Conservation (phyloP, 2,113 vertebrate genomes). For the Nothobranchius furzeri region DNA sequence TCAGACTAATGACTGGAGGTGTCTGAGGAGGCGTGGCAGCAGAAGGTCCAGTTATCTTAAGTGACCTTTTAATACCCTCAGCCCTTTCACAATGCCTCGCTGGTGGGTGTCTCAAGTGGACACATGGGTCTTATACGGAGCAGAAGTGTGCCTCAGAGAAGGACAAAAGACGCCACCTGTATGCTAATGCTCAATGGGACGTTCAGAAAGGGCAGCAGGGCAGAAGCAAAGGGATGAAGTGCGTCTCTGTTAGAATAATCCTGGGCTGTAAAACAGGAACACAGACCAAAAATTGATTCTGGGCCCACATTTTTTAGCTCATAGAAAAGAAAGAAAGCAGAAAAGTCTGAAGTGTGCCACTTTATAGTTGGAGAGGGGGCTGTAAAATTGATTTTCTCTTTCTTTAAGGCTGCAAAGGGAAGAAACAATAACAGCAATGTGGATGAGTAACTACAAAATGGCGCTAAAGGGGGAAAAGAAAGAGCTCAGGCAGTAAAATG, state of each 20-base stretch:
- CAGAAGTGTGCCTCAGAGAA: slow-evolving; percentile 61
- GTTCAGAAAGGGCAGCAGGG: slow-evolving; percentile 17
- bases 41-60: slow-evolving; percentile 74
- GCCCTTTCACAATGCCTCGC: slow-evolving; percentile 38
- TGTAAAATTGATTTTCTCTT: slow-evolving; percentile 78
- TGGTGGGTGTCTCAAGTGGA: slow-evolving; percentile 44
- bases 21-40: slow-evolving; percentile 64
- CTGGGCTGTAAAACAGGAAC: slow-evolving; percentile 44
- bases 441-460: slow-evolving; percentile 40
- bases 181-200: slow-evolving; percentile 70
- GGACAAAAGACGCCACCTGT: slow-evolving; percentile 72
- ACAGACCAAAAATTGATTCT: slow-evolving; percentile 58
- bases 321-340: slow-evolving; percentile 55
- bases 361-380: slow-evolving; percentile 52
- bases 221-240: slow-evolving; percentile 44
- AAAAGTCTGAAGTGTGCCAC: slow-evolving; percentile 51
- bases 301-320: slow-evolving; percentile 34
- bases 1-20: slow-evolving; percentile 64
- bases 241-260: slow-evolving; percentile 49
- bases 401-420: slow-evolving; percentile 56
- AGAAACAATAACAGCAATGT: slow-evolving; percentile 55
- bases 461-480: slow-evolving; percentile 40
- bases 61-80: slow-evolving; percentile 72
- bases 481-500: slow-evolving; percentile 63
- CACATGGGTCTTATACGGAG: slow-evolving; percentile 58